Evolutionary conservation across 1,140 invertebrate species (phyloP).

Genomic region (Ceratitis capitata): DNA sequence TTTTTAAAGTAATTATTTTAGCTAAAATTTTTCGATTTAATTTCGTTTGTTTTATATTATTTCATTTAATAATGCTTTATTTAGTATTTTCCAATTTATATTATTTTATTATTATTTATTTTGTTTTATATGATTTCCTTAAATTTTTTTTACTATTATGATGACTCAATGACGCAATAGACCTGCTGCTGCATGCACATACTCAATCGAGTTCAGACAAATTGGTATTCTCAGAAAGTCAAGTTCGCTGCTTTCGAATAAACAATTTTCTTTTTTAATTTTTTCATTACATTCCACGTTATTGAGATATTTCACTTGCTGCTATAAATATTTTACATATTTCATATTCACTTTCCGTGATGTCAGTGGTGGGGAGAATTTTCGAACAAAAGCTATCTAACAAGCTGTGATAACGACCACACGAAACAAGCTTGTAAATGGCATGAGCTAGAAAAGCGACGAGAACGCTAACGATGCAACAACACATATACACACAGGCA

Average conservation of each 20-base stretch:
- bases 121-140: too few species aligned
- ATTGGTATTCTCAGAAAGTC: not conserved
- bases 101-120: too few species aligned
- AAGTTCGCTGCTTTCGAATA: not conserved
- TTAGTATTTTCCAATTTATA: too few species aligned
- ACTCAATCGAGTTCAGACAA: too few species aligned
- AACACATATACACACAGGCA: not conserved
- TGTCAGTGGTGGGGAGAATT: not conserved
- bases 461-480: not conserved
- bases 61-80: too few species aligned
- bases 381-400: conserved; percentile 20
- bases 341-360: not conserved
- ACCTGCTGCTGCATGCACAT: not conserved
- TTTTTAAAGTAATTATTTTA: too few species aligned
- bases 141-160: not conserved
- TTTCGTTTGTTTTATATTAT: too few species aligned
- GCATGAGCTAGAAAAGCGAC: not conserved
- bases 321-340: conserved; percentile 4
- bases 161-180: not conserved
- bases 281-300: not conserved
- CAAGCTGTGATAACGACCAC: conserved; percentile 19
- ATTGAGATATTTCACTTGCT: not conserved
- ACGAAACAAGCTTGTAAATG: conserved; percentile 17
- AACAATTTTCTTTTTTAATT: too few species aligned
- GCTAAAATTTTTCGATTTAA: too few species aligned